A percentile compares a stretch with the other conserved stretches of the same genome.
These are phyloP conservation scores for Ceriagrion tenellum DNA, from an alignment of 2,888 invertebrate species.

Conservation along the genomic window DNA sequence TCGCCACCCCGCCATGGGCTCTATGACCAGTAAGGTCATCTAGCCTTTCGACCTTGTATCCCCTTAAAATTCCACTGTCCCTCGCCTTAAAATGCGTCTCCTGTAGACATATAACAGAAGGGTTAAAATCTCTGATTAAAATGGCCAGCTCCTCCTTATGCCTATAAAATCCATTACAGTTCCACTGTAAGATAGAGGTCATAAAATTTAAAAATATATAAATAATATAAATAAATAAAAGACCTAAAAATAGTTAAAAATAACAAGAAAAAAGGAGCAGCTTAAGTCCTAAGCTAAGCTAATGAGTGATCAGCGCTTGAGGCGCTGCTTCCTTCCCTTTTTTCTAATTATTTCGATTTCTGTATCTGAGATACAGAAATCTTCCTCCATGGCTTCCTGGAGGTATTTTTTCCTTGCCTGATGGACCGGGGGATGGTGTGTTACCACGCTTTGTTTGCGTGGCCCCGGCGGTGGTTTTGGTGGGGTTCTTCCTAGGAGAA, in stretches of 20 bases:
- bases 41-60: not conserved
- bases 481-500: not conserved
- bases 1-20: constrained; percentile 43
- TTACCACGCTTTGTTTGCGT: not conserved
- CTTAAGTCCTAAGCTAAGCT: no score
- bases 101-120: constrained; percentile 46
- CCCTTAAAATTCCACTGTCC: constrained; percentile 21
- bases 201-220: no score
- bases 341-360: not conserved
- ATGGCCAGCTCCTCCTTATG: constrained; percentile 48
- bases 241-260: no score
- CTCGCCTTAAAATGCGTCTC: constrained; percentile 55
- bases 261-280: no score
- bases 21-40: constrained; percentile 41
- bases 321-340: not conserved
- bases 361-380: not conserved
- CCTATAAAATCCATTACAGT: constrained; percentile 20
- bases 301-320: not conserved
- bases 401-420: not conserved
- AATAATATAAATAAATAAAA: no score
- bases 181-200: constrained; percentile 39
- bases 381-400: not conserved
- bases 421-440: not conserved
- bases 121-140: constrained; percentile 44
- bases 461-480: not conserved